phyloP scores from a whole-genome alignment of 2,797 vertebrate species.

The Aphelocoma californica region DNA sequence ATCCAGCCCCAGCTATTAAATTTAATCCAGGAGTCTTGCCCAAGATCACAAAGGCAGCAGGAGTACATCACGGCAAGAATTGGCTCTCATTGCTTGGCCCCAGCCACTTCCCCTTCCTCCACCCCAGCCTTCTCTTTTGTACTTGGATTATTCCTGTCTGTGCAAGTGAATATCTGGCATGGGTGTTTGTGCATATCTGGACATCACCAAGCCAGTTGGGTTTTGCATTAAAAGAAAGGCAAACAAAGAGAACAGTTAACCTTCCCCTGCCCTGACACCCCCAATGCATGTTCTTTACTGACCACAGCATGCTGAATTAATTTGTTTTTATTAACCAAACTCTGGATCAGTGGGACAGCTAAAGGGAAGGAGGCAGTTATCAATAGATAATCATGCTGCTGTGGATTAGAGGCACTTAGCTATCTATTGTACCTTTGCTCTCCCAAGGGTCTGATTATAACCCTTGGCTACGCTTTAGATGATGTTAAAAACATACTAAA shows the following conservation, averaged over 20 bases:
- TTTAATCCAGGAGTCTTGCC: constrained; percentile 8
- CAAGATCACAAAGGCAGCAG: constrained; percentile 6
- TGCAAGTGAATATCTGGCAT: constrained; percentile 26
- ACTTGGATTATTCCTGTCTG: constrained; percentile 23
- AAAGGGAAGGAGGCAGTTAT: constrained; percentile 33
- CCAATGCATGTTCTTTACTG: not conserved
- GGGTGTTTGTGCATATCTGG: not conserved
- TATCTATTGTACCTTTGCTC: constrained; percentile 39
- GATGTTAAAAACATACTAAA: constrained; percentile 54
- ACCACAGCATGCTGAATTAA: not conserved
- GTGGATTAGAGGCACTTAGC: constrained; percentile 18
- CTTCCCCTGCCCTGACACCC: not conserved
- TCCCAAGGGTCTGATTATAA: constrained; percentile 35
- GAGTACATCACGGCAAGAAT: not conserved
- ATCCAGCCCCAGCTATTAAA: constrained; percentile 15
- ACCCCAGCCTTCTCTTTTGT: not conserved
- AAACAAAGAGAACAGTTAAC: constrained; percentile 31
- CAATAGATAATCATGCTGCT: constrained; percentile 34
- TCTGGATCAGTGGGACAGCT: not conserved
- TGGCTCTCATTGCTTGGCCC: constrained; percentile 23
- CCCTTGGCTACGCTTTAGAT: not conserved
- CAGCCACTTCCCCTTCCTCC: constrained; percentile 50
- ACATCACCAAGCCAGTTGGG: constrained; percentile 22
- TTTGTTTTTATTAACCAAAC: constrained; percentile 41
- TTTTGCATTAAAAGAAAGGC: constrained; percentile 23